Base-by-base conservation (phyloP, 2,113 vertebrate species). In the Oreochromis aureus region DNA sequence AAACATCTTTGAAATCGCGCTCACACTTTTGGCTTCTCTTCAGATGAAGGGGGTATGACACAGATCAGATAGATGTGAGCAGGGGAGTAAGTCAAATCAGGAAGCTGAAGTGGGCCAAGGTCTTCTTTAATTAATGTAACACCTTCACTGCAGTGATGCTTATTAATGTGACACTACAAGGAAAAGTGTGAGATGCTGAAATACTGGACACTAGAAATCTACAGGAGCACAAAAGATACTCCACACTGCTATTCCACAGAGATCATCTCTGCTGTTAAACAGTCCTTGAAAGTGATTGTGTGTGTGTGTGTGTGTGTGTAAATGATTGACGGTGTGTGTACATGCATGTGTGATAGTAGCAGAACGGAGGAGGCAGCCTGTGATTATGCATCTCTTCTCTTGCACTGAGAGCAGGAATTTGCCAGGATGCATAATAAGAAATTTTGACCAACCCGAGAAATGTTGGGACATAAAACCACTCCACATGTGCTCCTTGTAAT, bases 71-170 rank as follows among this genome's bases (percentile, higher is more conserved):
- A 34, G 89, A 82, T 24, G 6, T 5, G 46, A 58, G 44, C 56
- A 8, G 36, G 82, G 41, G 44, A 81, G 9, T 76, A 34, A 85
- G 58, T 55, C 4, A 18, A 69, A 53, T 53, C 18, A n/a, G 71
- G 27, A 78, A 30, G 63, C 24, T 55, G 63, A 84, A 84, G 82
- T 16, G 71, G 88, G 41, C 59, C 91, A 87, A 53, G 86, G 87
- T 89, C 88, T 53, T 91, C 6, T 85, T 87, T 92, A 89, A 94
- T 94, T 87, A 91, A 89, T 88, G 59, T 87, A 89, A 90, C 92
- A 93, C 90, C 90, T 92, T 83, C 66, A 46, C 91, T 34, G 78
- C 85, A 91, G 87, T 58, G 91, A 86, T 76, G 54, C 59, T 83
- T 91, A 92, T 90, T 93, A 66, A 94, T 90, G 86, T 90, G 92